These are phyloP conservation scores for Diadema setosum DNA, from an alignment of 35 echinoderm and acorn worm species.

Conservation along the genomic window DNA sequence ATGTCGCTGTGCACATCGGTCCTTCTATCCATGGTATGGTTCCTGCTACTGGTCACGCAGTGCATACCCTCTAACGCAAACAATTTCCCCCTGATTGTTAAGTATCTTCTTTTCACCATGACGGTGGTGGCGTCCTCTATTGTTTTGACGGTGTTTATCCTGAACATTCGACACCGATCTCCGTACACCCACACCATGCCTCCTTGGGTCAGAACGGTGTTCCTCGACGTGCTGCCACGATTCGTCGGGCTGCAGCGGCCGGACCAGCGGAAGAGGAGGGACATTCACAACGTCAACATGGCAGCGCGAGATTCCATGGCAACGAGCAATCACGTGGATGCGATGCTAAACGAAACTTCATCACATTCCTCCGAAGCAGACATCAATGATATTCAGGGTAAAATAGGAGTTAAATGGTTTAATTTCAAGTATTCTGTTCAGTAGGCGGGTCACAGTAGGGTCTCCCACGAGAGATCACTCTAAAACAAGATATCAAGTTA, in stretches of 20 bases:
- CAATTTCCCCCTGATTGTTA: slow-evolving; percentile 84
- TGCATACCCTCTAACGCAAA: slow-evolving; percentile 81
- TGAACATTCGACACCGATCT: slow-evolving; percentile 77
- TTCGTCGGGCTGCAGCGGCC: slow-evolving; percentile 80
- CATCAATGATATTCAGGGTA: neutral
- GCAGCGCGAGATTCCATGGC: neutral
- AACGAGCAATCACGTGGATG: neutral
- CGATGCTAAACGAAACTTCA: slow-evolving; percentile 8
- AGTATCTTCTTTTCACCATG: slow-evolving; percentile 91
- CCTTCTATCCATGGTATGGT: slow-evolving; percentile 88
- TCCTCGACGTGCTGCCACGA: slow-evolving; percentile 67
- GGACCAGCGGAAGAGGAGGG: neutral
- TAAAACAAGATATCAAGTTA: no score
- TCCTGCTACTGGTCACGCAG: slow-evolving; percentile 83
- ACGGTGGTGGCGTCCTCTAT: slow-evolving; percentile 79
- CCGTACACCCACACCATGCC: slow-evolving; percentile 86
- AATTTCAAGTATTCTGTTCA: no score
- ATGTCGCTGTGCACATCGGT: slow-evolving; percentile 94
- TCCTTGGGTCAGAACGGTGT: slow-evolving; percentile 61
- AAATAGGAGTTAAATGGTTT: no score
- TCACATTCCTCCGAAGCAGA: slow-evolving; percentile 21
- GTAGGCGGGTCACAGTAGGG: no score
- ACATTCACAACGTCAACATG: neutral
- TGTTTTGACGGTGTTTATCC: slow-evolving; percentile 67
- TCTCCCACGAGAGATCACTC: no score